These are phyloP conservation scores for Rhynchopsitta pachyrhyncha DNA, from an alignment of 2,113 vertebrate species.

Conservation along the genomic window DNA sequence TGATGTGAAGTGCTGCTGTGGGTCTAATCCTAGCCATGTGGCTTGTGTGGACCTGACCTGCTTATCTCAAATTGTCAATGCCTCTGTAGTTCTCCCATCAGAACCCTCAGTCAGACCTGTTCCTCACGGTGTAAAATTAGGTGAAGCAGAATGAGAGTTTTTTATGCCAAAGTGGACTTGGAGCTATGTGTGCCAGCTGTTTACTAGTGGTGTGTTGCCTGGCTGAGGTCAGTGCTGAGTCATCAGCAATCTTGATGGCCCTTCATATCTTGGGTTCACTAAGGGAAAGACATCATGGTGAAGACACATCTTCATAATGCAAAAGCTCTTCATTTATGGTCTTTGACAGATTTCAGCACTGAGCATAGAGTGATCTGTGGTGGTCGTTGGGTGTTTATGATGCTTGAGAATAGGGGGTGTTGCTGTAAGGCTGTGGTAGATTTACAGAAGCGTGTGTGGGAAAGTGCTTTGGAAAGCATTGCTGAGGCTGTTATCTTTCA, in stretches of 20 bases:
- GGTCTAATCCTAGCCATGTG: background rate
- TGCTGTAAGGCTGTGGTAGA: background rate
- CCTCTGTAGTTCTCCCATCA: background rate
- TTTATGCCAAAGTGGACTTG: background rate
- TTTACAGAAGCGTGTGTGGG: background rate
- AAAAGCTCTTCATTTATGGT: background rate
- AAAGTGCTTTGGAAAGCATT: background rate
- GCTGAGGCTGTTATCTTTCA: background rate
- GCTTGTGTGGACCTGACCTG: background rate
- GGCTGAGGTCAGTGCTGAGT: background rate
- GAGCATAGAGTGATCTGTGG: background rate
- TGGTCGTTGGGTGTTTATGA: accelerated
- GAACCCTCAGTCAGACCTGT: background rate
- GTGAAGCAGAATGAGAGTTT: background rate
- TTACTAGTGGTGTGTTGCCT: background rate
- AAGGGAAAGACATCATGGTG: background rate
- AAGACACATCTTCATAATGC: background rate
- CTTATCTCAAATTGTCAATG: background rate
- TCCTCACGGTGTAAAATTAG: background rate
- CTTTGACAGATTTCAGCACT: background rate
- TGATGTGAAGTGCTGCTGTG: background rate
- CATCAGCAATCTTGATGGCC: background rate
- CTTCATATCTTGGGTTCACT: background rate
- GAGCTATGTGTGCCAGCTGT: background rate
- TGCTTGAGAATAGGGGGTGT: background rate